Evolutionary conservation across 2,888 invertebrate genomes (phyloP).

Genomic region (Tachina grossa): DNA sequence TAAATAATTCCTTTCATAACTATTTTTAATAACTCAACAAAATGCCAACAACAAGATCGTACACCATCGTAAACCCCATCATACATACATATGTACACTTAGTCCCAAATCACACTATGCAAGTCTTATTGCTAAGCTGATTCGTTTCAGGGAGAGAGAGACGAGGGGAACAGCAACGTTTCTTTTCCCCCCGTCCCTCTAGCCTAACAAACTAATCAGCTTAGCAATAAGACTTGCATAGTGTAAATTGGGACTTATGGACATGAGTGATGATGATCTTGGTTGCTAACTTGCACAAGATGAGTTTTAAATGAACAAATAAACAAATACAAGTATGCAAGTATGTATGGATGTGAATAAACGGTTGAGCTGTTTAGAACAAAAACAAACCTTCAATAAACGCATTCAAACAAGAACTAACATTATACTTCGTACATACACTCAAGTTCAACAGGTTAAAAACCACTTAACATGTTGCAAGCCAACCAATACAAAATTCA

Average conservation of each 20-base stretch:
- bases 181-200: no score
- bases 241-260: no score
- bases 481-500: slow-evolving; percentile 29
- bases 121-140: no score
- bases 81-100: no score
- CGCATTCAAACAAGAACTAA: slow-evolving; percentile 47
- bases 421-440: slow-evolving; percentile 18
- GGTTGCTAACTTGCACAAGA: slow-evolving; percentile 25
- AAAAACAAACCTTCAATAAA: slow-evolving; percentile 49
- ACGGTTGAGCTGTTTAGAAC: slow-evolving; percentile 3
- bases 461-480: slow-evolving; percentile 67
- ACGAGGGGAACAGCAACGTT: no score
- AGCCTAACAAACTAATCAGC: no score
- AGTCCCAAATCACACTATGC: no score
- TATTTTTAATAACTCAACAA: slow-evolving; percentile 64
- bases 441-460: slow-evolving; percentile 66
- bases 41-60: slow-evolving; percentile 33
- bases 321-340: slow-evolving; percentile 3
- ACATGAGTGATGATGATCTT: slow-evolving; percentile 45
- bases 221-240: no score
- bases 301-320: slow-evolving; percentile 36
- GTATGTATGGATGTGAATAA: background rate
- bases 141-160: no score
- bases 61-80: background rate
- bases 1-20: slow-evolving; percentile 71